These are phyloP conservation scores for Ceraclea dissimilis DNA, from an alignment of 2,888 invertebrate species.

Conservation along the genomic window DNA sequence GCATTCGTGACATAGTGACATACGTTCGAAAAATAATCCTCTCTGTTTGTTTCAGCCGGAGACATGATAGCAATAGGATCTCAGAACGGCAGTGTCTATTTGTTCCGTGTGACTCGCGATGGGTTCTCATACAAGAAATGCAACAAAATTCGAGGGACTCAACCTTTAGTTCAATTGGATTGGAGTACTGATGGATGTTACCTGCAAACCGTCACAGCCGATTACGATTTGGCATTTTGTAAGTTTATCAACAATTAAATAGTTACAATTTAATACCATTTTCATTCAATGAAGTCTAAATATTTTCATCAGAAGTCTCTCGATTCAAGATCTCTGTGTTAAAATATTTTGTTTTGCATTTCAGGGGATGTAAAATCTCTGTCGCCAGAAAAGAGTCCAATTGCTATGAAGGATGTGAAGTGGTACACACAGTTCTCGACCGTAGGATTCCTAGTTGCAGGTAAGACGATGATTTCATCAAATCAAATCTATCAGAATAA, in stretches of 20 bases:
- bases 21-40: no score
- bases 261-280: neutral
- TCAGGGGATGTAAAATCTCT: slow-evolving; percentile 84
- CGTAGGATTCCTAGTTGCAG: slow-evolving; percentile 80
- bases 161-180: slow-evolving; percentile 78
- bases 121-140: slow-evolving; percentile 87
- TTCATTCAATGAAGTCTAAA: no score
- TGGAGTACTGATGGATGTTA: slow-evolving; percentile 88
- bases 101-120: slow-evolving; percentile 76
- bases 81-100: slow-evolving; percentile 70
- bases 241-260: slow-evolving; percentile 34
- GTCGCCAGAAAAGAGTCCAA: slow-evolving; percentile 79
- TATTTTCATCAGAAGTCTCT: no score
- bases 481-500: neutral
- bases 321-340: no score
- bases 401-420: slow-evolving; percentile 85
- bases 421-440: slow-evolving; percentile 85
- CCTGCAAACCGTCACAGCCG: slow-evolving; percentile 82
- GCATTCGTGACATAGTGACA: no score
- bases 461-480: slow-evolving; percentile 40
- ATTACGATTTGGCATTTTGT: slow-evolving; percentile 85
- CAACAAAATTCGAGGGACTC: slow-evolving; percentile 79
- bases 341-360: no score
- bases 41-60: slow-evolving; percentile 59
- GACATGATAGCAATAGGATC: slow-evolving; percentile 83